Base-by-base conservation (phyloP, 2,888 invertebrate species). In the Odontocolon sp. region DNA sequence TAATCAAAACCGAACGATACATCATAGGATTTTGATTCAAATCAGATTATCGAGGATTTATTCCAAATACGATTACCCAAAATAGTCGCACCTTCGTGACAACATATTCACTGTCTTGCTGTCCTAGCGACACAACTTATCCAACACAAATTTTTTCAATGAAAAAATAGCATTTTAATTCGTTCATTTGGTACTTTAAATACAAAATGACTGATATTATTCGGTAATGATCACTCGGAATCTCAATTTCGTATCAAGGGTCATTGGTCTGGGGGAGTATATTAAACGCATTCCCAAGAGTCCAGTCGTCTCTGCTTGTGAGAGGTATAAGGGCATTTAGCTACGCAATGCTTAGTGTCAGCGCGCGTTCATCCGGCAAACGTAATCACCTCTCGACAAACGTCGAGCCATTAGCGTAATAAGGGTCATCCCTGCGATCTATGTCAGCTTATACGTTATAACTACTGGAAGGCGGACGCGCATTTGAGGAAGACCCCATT, bases 401-500 rank as follows among this genome's bases (percentile, higher is more conserved):
- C 63, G 69, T 64, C 57, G 33, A 42, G 68, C 68, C 77, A 70
- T 78, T 74, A 78, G 70, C 56, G 67, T 64, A 78, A 74, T 78
- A 78, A 73, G 73, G 77, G 78, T 78, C 74, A 70, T 69, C 56
- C 74, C 63, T 36, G 21, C 57, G 57, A 69, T 57, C 33, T 50
- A 11, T 56, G 33, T 16, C 50, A 50, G 31, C 40, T 42, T 64
- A 16, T 40, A 38, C n/a, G 3, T 57, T 21, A 56, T 47, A 42
- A 26, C 26, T 11, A 18, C 16, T 26, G 11, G 16, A 3, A 59
- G 2, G 31, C 28, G 21, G 28, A 38, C 26, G 57, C 38, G 57
- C 14, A 33, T 14, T 33, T 33, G 14, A 47, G 16, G 33, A 50
- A 42, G 38, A 45, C 54, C 38, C 28, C 45, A 75, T 69, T 70